Conservation (phyloP, 2,113 vertebrate genomes). For the Accipiter cooperii region DNA sequence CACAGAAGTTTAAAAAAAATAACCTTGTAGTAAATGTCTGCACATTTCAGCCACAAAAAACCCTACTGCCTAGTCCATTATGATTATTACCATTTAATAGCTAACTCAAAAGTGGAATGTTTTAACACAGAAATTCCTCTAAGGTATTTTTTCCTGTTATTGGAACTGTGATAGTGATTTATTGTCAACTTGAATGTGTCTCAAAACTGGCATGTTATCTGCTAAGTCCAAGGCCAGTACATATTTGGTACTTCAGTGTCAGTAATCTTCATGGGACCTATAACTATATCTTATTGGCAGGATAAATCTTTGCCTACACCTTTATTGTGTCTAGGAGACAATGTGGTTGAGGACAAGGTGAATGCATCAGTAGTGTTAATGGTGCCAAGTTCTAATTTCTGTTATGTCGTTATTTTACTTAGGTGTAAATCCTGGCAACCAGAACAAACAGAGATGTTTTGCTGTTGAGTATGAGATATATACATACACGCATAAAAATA, state of each 20-base stretch:
- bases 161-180: conserved; percentile 38
- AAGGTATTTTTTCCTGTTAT: conserved; percentile 2
- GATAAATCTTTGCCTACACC: conserved; percentile 26
- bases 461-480: background rate
- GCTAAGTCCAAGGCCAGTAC: conserved; percentile 57
- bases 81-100: conserved; percentile 6
- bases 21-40: background rate
- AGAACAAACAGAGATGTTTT: background rate
- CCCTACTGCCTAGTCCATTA: background rate
- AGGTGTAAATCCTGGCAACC: background rate
- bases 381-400: background rate
- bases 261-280: conserved; percentile 45
- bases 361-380: background rate
- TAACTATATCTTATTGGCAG: conserved; percentile 29
- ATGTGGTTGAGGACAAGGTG: background rate
- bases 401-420: background rate
- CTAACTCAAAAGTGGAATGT: background rate
- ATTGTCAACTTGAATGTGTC: conserved; percentile 31
- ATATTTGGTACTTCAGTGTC: conserved; percentile 39
- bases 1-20: background rate
- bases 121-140: background rate
- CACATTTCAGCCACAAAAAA: background rate
- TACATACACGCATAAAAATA: background rate
- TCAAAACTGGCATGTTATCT: conserved; percentile 61
- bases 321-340: background rate